A percentile compares a stretch with the other conserved stretches of the same genome.
These are phyloP conservation scores for Hylaeus anthracinus DNA, from an alignment of 1,140 invertebrate species.

Conservation along the genomic window DNA sequence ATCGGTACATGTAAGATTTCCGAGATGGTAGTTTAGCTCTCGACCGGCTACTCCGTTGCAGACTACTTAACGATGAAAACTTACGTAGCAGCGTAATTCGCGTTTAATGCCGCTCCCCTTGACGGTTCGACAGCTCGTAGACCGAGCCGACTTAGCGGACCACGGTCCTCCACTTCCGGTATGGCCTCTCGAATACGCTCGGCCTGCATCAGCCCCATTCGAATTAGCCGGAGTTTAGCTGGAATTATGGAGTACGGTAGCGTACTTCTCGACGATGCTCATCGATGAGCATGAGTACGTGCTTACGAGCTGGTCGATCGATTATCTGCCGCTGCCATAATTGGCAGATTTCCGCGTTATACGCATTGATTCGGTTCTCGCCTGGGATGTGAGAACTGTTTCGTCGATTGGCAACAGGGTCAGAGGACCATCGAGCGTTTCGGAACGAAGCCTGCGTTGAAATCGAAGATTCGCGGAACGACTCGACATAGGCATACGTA, in stretches of 20 bases:
- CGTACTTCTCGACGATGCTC: slow-evolving; percentile 45
- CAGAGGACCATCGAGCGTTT: slow-evolving; percentile 2
- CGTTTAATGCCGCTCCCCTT: slow-evolving; percentile 69
- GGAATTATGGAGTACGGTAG: slow-evolving; percentile 43
- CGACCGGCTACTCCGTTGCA: slow-evolving; percentile 10
- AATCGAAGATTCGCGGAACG: slow-evolving; percentile 17
- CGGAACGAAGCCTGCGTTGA: not conserved
- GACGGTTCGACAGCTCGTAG: slow-evolving; percentile 17
- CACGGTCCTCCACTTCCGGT: slow-evolving; percentile 19
- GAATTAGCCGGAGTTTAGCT: slow-evolving; percentile 45
- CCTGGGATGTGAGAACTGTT: slow-evolving; percentile 20
- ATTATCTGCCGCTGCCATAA: slow-evolving; percentile 25
- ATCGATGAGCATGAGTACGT: slow-evolving; percentile 32
- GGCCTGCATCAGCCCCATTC: slow-evolving; percentile 15
- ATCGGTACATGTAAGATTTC: slow-evolving; percentile 41
- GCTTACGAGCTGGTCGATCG: slow-evolving; percentile 35
- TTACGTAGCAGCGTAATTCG: slow-evolving; percentile 76
- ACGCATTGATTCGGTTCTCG: slow-evolving; percentile 31
- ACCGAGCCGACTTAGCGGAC: slow-evolving; percentile 33
- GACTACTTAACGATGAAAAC: slow-evolving; percentile 76
- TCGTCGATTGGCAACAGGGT: slow-evolving; percentile 22
- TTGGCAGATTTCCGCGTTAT: slow-evolving; percentile 31
- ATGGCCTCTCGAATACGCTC: slow-evolving; percentile 22
- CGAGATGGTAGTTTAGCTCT: slow-evolving; percentile 19
- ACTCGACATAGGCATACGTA: no score